A percentile compares a stretch with the other conserved stretches of the same genome.
phyloP scores from a whole-genome alignment of 2,888 invertebrate species.

The Imbricaverruca yamaguchii region DNA sequence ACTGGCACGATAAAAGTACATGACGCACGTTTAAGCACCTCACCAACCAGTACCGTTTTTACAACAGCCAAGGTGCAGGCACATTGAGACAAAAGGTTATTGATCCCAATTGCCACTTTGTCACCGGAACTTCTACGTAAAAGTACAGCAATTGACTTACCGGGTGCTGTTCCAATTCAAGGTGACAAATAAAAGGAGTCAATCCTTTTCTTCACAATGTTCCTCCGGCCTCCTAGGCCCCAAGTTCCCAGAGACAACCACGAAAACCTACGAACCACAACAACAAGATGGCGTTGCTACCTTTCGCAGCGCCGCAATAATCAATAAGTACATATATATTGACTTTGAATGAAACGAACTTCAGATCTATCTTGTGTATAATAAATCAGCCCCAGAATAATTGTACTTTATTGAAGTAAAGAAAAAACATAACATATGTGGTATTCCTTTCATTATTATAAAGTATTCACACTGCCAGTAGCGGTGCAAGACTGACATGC shows the following conservation, averaged over 20 bases:
- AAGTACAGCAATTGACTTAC: background rate
- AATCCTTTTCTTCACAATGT: background rate
- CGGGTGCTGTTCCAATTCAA: conserved; percentile 11
- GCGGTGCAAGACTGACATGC: too few species aligned
- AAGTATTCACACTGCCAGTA: background rate
- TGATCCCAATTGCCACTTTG: background rate
- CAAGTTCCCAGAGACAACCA: background rate
- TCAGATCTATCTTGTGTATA: too few species aligned
- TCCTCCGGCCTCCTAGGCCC: background rate
- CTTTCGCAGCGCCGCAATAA: background rate
- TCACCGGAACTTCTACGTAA: too few species aligned
- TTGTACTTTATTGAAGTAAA: background rate
- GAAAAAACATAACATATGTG: background rate
- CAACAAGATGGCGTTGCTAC: conserved; percentile 13
- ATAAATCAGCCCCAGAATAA: too few species aligned
- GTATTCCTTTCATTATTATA: background rate
- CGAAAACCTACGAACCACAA: background rate
- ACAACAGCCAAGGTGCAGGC: too few species aligned
- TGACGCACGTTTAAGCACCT: too few species aligned
- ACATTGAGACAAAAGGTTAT: background rate
- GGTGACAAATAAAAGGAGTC: background rate
- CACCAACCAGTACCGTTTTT: too few species aligned
- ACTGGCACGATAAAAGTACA: too few species aligned
- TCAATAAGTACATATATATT: background rate
- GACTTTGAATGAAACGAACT: too few species aligned